A percentile compares a stretch with the other conserved stretches of the same genome.
These are phyloP conservation scores for Cheilosia grossa DNA, from an alignment of 2,888 invertebrate genomes.

Conservation along the genomic window DNA sequence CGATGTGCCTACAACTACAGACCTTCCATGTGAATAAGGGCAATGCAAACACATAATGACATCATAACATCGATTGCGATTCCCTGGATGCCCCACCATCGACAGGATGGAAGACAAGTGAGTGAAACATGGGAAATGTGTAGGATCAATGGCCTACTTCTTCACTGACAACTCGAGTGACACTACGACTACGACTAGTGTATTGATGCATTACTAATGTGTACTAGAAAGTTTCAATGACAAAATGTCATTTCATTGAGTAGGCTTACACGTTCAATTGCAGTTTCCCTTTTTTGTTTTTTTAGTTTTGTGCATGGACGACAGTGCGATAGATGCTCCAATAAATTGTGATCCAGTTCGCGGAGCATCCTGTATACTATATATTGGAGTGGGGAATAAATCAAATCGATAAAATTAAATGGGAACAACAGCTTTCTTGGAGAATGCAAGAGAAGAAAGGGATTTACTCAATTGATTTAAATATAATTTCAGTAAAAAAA, in stretches of 20 bases:
- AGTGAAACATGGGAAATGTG: constrained; percentile 10
- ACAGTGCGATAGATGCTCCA: neutral
- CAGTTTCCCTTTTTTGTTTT: neutral
- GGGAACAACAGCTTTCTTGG: neutral
- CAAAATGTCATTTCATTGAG: constrained; percentile 16
- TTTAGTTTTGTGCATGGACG: neutral
- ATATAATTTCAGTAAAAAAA: too few species aligned
- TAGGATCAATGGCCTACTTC: constrained; percentile 14
- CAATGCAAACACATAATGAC: constrained; percentile 27
- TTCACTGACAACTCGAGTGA: constrained; percentile 16
- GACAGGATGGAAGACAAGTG: neutral
- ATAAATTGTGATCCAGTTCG: constrained; percentile 6
- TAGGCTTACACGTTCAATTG: neutral
- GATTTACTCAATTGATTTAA: too few species aligned
- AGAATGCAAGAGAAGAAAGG: too few species aligned
- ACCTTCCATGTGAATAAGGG: constrained; percentile 32
- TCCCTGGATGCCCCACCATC: too few species aligned
- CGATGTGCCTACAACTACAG: constrained; percentile 21
- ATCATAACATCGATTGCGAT: constrained; percentile 20
- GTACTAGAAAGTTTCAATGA: constrained; percentile 6
- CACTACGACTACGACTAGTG: neutral
- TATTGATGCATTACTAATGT: constrained; percentile 19
- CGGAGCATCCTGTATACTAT: neutral
- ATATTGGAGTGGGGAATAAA: too few species aligned
- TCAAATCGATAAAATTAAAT: constrained; percentile 14